Base-by-base conservation (phyloP, 2,797 vertebrate genomes). In the Valencia hispanica region DNA sequence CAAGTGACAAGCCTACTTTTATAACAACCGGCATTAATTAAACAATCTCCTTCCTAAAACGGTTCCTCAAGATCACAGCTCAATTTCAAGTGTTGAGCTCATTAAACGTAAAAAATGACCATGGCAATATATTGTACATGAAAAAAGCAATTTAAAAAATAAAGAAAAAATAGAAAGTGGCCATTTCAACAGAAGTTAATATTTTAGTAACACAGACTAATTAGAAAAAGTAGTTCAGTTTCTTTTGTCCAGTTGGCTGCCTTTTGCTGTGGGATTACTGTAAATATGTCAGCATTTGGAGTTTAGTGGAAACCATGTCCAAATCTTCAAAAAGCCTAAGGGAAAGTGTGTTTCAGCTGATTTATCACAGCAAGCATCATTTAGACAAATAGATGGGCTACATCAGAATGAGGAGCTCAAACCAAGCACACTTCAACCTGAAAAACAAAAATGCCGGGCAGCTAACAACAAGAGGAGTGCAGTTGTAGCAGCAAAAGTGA, bases 371-470 rank as follows among this genome's bases (percentile, higher is more conserved):
- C 69, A 73, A 47, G 53, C 30, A 50, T 81, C 8, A 14, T n/a
- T 73, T 4, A 3, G 34, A 27, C 53, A 75, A 84, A 88, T 77
- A 88, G 71, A 83, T 55, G 39, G 68, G 39, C 72, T 41, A 48
- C 39, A 30, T 76, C 51, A 75, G 72, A 80, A 82, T 72, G 74
- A 86, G 76, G 73, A 74, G 47, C 71, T 70, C 7, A 53, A 73
- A 73, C 43, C 5, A 72, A 11, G 45, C 39, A 1, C 39, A 4
- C 65, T 70, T 30, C n/a, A 72, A 68, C 72, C 70, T 41, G 48
- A 30, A 68, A 79, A 2, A 68, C 8, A 39, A 57, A 57, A 41
- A 68, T 8, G 18, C 51, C 48, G 41, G 47, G 36, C 48, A 68
- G 59, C 55, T 73, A 70, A 78, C 75, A 76, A 41, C 22, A n/a